Conservation (phyloP, 1,140 invertebrate species). For the Penaeus chinensis region DNA sequence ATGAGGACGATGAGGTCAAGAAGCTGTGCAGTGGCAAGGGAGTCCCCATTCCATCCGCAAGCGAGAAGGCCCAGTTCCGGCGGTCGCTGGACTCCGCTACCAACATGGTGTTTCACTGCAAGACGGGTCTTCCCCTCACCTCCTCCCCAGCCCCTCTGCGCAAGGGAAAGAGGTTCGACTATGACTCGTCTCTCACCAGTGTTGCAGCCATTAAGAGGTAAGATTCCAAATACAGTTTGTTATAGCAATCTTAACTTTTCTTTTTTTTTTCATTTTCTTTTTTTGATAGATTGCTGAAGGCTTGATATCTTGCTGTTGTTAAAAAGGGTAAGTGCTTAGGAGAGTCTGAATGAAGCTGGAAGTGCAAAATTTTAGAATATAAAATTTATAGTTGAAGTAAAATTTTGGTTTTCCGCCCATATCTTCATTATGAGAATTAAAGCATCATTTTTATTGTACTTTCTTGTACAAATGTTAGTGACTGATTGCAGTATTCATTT, state of each 20-base stretch:
- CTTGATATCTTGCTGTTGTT: neutral
- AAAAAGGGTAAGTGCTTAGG: no score
- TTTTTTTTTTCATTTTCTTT: neutral
- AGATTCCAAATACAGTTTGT: constrained; percentile 68
- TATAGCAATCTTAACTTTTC: constrained; percentile 31
- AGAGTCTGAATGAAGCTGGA: no score
- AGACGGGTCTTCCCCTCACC: constrained; percentile 81
- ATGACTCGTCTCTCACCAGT: constrained; percentile 83
- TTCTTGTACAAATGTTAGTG: no score
- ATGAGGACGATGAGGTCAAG: constrained; percentile 50
- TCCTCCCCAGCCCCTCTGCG: constrained; percentile 87
- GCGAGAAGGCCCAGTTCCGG: constrained; percentile 75
- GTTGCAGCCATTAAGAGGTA: constrained; percentile 83
- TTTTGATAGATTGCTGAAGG: neutral
- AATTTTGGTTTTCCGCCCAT: no score
- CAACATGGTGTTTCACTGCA: constrained; percentile 85
- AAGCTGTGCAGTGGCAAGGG: constrained; percentile 52
- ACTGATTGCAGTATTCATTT: no score
- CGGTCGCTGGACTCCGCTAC: constrained; percentile 82
- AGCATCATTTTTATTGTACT: no score
- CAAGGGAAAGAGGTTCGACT: constrained; percentile 84
- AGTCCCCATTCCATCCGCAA: constrained; percentile 56
- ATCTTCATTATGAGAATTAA: no score
- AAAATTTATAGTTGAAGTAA: no score
- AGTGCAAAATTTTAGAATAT: no score